Conservation (phyloP, 2,113 vertebrate genomes). For the Brachionichthys hirsutus region DNA sequence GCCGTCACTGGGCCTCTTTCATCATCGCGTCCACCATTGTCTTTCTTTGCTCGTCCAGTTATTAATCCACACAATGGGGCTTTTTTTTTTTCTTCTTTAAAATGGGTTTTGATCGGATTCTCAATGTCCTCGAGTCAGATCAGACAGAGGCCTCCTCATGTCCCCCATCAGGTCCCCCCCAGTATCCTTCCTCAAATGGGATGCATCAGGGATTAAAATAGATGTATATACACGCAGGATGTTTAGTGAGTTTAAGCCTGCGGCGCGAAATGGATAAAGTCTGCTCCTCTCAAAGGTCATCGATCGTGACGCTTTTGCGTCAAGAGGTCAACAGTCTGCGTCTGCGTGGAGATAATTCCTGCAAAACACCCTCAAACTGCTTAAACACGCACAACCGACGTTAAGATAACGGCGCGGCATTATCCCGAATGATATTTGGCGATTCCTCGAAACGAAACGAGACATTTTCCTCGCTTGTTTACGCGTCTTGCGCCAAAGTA, state of each 20-base stretch:
- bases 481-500: too few species aligned
- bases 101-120: conserved; percentile 35
- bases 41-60: conserved; percentile 38
- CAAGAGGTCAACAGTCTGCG: conserved; percentile 38
- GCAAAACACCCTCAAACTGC: background rate
- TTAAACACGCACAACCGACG: background rate
- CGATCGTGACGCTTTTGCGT: conserved; percentile 56
- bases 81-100: conserved; percentile 6
- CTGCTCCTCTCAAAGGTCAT: conserved; percentile 50
- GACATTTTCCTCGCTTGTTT: too few species aligned
- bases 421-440: background rate
- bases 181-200: background rate
- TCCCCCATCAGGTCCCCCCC: conserved; percentile 19
- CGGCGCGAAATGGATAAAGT: conserved; percentile 25
- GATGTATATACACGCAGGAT: background rate
- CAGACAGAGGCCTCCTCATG: conserved; percentile 51
- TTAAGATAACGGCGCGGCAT: background rate
- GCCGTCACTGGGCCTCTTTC: conserved; percentile 48
- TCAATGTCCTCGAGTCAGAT: conserved; percentile 27
- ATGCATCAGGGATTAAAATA: conserved; percentile 23
- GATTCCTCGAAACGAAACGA: background rate
- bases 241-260: conserved; percentile 15
- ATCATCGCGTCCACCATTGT: conserved; percentile 18
- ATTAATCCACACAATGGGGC: conserved; percentile 38
- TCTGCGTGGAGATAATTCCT: conserved; percentile 2